Evolutionary conservation across 2,113 vertebrate species (phyloP).

Genomic region (Menura novaehollandiae): DNA sequence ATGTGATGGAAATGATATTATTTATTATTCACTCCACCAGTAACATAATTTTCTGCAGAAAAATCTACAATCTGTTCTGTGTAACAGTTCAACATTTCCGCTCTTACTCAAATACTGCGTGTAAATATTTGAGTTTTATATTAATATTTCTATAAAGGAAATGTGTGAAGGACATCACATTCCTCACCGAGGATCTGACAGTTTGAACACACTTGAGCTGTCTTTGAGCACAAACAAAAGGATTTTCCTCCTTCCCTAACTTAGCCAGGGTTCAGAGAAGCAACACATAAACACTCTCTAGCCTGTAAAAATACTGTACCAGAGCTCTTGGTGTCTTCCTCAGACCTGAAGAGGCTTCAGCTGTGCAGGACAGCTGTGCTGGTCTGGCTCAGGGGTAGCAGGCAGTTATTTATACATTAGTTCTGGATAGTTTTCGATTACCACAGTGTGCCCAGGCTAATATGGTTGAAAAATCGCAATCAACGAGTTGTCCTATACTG

Average conservation of each 20-base stretch:
- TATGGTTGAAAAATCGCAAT: conserved; percentile 76
- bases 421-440: conserved; percentile 78
- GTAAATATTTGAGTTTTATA: conserved; percentile 45
- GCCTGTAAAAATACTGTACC: not conserved
- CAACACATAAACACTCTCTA: not conserved
- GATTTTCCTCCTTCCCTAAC: not conserved
- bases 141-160: conserved; percentile 14
- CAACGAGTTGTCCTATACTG: conserved; percentile 68
- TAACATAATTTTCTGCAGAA: conserved; percentile 44
- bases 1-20: conserved; percentile 37
- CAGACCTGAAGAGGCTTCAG: conserved; percentile 6
- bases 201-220: not conserved
- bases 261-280: not conserved
- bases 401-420: conserved; percentile 77
- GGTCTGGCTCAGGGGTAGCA: conserved; percentile 42
- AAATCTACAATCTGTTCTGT: conserved; percentile 20
- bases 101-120: not conserved
- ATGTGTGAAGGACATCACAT: not conserved
- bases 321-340: not conserved
- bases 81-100: not conserved
- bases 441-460: conserved; percentile 74
- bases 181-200: not conserved
- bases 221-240: conserved; percentile 55
- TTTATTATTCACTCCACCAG: conserved; percentile 21
- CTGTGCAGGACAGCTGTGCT: conserved; percentile 26